phyloP scores from a whole-genome alignment of 2,888 invertebrate species.

The Dorcus parallelipipedus region DNA sequence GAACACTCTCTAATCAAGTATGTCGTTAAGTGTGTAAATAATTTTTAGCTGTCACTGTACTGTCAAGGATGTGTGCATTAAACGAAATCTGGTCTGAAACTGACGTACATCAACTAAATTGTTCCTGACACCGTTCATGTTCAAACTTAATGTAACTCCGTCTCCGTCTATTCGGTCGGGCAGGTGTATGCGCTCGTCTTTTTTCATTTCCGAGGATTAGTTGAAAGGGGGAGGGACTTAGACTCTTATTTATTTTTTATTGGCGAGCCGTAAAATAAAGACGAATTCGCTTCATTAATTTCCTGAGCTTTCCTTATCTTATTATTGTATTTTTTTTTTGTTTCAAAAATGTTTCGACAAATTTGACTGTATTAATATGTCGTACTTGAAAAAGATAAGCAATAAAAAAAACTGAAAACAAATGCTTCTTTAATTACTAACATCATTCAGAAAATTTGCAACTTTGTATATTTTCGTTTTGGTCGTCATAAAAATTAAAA shows the following conservation, averaged over 20 bases:
- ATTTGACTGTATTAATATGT: too few relatives aligned
- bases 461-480: too few relatives aligned
- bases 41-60: not conserved
- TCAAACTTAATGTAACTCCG: not conserved
- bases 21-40: not conserved
- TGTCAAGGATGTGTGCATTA: slow-evolving; percentile 18
- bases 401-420: too few relatives aligned
- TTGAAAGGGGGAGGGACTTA: slow-evolving; percentile 20
- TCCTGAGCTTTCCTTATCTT: too few relatives aligned
- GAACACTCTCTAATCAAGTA: not conserved
- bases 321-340: too few relatives aligned
- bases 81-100: slow-evolving; percentile 39
- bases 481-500: too few relatives aligned
- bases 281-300: too few relatives aligned
- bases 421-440: too few relatives aligned
- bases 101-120: slow-evolving; percentile 42
- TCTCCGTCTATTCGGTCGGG: slow-evolving; percentile 4
- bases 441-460: too few relatives aligned
- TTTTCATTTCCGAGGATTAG: slow-evolving; percentile 1
- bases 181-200: slow-evolving; percentile 8
- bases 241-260: slow-evolving; percentile 13
- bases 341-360: too few relatives aligned
- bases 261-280: not conserved
- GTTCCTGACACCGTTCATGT: slow-evolving; percentile 37
- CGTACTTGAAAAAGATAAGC: too few relatives aligned